Conservation (phyloP, 1,140 invertebrate genomes). For the Drosophila nannoptera region DNA sequence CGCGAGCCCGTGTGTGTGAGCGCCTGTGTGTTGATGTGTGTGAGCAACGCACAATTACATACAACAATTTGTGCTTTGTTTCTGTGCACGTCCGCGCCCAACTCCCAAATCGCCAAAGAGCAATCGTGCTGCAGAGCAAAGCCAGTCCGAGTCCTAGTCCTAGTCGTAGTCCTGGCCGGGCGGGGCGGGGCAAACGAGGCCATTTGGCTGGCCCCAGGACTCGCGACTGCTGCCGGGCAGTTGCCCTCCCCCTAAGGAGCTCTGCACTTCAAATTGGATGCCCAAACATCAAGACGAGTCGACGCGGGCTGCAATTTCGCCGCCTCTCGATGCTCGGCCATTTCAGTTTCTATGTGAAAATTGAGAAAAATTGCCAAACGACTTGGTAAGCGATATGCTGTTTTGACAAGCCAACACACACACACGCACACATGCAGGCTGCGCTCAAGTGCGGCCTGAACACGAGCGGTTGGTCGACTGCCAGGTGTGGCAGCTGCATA, state of each 20-base stretch:
- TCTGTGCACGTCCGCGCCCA: conserved; percentile 33
- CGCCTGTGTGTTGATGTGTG: conserved; percentile 46
- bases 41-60: conserved; percentile 73
- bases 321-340: conserved; percentile 23
- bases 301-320: conserved; percentile 32
- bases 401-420: conserved; percentile 53
- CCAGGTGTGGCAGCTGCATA: conserved; percentile 50
- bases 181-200: not conserved
- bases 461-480: conserved; percentile 45
- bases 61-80: conserved; percentile 78
- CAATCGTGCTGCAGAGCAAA: conserved; percentile 58
- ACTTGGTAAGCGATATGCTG: conserved; percentile 76
- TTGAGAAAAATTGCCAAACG: conserved; percentile 77
- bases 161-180: too few relatives aligned
- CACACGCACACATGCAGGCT: conserved; percentile 6
- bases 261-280: conserved; percentile 60
- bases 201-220: conserved; percentile 6
- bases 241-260: not conserved
- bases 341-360: conserved; percentile 65
- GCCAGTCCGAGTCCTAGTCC: not conserved
- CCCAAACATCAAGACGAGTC: conserved; percentile 58
- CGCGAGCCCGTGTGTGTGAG: conserved; percentile 26
- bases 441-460: conserved; percentile 20
- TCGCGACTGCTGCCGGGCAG: not conserved
- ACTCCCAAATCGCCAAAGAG: conserved; percentile 72